Conservation (phyloP, 2,797 vertebrate genomes). For the Bradypodion pumilum region DNA sequence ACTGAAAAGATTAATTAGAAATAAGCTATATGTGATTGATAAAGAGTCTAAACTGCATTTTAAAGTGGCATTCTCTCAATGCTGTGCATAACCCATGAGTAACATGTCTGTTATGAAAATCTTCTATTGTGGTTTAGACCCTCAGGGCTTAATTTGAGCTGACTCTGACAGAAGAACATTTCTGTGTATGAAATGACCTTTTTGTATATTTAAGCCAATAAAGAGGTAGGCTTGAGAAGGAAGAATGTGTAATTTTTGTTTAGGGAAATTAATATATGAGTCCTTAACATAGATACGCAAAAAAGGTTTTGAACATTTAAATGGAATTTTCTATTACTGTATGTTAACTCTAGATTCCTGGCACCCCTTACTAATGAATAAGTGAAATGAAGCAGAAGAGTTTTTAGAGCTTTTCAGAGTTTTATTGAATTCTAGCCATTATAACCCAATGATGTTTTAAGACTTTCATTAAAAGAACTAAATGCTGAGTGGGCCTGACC, state of each 20-base stretch:
- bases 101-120: neutral
- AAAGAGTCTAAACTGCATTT: neutral
- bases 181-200: neutral
- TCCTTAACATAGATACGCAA: neutral
- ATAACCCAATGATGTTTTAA: neutral
- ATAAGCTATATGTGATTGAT: neutral
- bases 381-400: neutral
- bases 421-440: neutral
- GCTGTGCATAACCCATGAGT: neutral
- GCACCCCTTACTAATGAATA: neutral
- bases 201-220: neutral
- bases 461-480: neutral
- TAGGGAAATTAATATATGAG: neutral
- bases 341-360: neutral
- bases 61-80: slow-evolving; percentile 8
- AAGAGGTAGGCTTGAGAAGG: neutral
- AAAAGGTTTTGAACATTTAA: neutral
- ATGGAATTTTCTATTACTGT: neutral
- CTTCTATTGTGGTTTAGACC: slow-evolving; percentile 7
- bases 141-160: neutral
- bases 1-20: neutral
- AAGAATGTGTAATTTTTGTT: slow-evolving; percentile 10
- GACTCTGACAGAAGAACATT: slow-evolving; percentile 7
- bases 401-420: too few species aligned
- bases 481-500: too few species aligned